Evolutionary conservation across 1,140 invertebrate species (phyloP).

Genomic region (Olivierus martensii): DNA sequence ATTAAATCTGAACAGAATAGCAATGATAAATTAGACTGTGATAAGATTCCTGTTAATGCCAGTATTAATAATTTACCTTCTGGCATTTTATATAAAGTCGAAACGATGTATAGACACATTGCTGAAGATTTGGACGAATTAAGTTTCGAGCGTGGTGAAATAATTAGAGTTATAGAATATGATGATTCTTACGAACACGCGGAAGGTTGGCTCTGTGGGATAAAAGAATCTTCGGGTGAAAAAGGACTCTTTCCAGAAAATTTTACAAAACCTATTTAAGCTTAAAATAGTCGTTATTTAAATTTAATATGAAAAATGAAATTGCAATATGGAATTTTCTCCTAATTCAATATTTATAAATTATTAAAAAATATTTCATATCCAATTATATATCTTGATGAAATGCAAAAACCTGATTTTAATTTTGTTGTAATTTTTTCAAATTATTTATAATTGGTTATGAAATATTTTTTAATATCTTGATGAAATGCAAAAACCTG

Average conservation of each 20-base stretch:
- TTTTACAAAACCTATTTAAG: conserved; percentile 80
- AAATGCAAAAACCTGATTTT: no score
- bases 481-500: no score
- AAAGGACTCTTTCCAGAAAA: conserved; percentile 96
- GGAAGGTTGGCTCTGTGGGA: conserved; percentile 93
- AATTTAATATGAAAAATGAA: no score
- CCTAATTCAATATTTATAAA: no score
- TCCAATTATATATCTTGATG: no score
- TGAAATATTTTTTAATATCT: no score
- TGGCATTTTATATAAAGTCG: conserved; percentile 37
- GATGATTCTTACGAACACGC: conserved; percentile 96
- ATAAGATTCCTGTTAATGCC: conserved; percentile 68
- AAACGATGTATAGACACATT: conserved; percentile 89
- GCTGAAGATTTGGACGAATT: conserved; percentile 92
- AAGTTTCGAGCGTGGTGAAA: conserved; percentile 86
- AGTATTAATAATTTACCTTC: conserved; percentile 75
- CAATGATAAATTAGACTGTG: conserved; percentile 43
- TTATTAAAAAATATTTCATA: no score
- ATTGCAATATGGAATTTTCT: no score
- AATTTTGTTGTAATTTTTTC: no score
- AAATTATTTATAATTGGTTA: no score
- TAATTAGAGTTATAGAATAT: conserved; percentile 85
- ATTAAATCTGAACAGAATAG: no score
- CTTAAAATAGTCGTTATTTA: no score
- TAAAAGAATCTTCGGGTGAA: conserved; percentile 70